phyloP scores from a whole-genome alignment of 1,140 invertebrate genomes.

The Drosophila navojoa region DNA sequence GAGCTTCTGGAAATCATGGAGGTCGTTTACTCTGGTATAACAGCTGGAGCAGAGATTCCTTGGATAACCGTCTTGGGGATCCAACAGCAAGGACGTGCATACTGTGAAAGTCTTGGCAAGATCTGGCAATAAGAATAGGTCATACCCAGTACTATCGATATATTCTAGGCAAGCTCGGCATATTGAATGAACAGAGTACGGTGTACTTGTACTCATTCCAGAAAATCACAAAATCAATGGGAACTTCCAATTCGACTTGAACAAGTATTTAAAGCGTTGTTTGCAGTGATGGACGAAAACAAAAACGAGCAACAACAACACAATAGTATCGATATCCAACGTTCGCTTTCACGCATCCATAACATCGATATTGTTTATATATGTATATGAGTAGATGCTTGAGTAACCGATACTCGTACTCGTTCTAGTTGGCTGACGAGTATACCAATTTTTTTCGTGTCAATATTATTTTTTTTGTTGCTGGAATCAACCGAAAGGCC shows the following conservation, averaged over 20 bases:
- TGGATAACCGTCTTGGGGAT: conserved; percentile 67
- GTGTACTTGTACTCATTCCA: conserved; percentile 34
- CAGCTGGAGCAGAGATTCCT: conserved; percentile 59
- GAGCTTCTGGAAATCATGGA: conserved; percentile 63
- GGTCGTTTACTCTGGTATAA: conserved; percentile 55
- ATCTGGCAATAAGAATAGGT: conserved; percentile 64
- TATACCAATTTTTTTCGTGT: conserved; percentile 76
- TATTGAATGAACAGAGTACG: conserved; percentile 54
- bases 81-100: conserved; percentile 60
- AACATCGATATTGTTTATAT: not conserved
- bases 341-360: not conserved
- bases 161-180: conserved; percentile 70
- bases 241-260: conserved; percentile 28
- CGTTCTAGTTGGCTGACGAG: conserved; percentile 60
- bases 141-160: conserved; percentile 47
- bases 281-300: conserved; percentile 23
- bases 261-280: conserved; percentile 32
- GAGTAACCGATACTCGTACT: conserved; percentile 40
- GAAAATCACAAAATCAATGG: conserved; percentile 3
- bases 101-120: conserved; percentile 58
- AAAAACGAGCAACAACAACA: not conserved
- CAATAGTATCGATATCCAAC: not conserved
- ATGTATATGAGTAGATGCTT: conserved; percentile 23
- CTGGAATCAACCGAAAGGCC: conserved; percentile 45
- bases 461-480: conserved; percentile 75